Conservation (phyloP, 2,113 vertebrate species). For the Oriolus oriolus region DNA sequence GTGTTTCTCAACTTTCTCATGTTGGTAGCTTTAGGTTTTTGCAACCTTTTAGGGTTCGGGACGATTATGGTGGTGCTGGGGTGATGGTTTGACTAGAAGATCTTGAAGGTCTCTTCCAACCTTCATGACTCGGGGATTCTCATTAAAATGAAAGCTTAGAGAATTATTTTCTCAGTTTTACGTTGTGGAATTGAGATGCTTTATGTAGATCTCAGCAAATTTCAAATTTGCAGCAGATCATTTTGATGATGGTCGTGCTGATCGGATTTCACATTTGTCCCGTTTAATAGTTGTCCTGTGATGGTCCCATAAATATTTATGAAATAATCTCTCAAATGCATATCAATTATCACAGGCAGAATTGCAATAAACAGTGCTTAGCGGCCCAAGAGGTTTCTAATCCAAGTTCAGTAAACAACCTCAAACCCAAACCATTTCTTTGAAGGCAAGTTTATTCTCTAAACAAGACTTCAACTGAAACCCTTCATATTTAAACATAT, state of each 20-base stretch:
- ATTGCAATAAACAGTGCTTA: background rate
- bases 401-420: background rate
- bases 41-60: background rate
- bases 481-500: background rate
- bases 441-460: background rate
- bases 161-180: background rate
- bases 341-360: background rate
- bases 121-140: background rate
- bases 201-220: background rate
- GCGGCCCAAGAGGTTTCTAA: background rate
- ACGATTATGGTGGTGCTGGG: background rate
- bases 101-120: background rate
- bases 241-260: background rate
- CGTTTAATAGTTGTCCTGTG: background rate
- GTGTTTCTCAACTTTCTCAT: background rate
- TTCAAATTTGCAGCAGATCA: background rate
- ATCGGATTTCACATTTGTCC: background rate
- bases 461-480: background rate
- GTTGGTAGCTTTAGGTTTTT: background rate
- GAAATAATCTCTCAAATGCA: background rate
- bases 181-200: background rate
- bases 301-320: background rate
- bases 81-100: background rate
- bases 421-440: background rate
- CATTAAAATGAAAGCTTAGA: background rate